Evolutionary conservation across 2,888 invertebrate genomes (phyloP), one percentile per base, ranked within the genome.

Genomic region (Rambutsinella grinnellia): DNA sequence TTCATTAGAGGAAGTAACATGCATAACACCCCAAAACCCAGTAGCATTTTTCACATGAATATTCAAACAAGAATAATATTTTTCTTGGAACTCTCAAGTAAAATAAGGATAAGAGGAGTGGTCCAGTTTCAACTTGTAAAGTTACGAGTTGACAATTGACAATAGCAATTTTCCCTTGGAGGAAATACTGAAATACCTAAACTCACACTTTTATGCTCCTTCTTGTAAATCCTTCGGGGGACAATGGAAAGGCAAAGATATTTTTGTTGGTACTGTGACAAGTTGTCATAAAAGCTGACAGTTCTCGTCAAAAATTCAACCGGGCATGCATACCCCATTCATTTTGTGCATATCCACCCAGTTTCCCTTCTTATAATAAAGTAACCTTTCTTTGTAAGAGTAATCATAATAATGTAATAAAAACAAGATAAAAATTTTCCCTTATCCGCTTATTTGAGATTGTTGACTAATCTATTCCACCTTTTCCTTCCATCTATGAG

Each of bases 211-310:
- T 3, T 44, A 67, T 54, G 28, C 44, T 27, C 17, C 13, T 28
- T 63, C 51, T 28, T 15, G 3, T 13, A 8, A 13, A 17, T 46
- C 24, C 3, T 36, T 17, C 10, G 17, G 10, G 6, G 8, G 5
- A 6, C 51, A 51, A 15, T 51, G 6, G 17, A 13, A 54, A 23
- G 23, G 15, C 15, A 15, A 54, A 13, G 24, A 54, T 21, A 27
- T 49, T 70, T 46, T 23, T 49, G 27, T 19, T 23, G 47, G 44
- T 72, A 63, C 56, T 65, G 61, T 74, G 74, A 74, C 74, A 74
- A 61, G 74, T 67, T 74, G 74, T 74, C 74, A 74, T 67, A 67
- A 67, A 74, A 49, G 61, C 56, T 74, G 66, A 74, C 74, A 67
- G 66, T 70, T 67, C 62, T 62, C 60, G 66, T 72, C 72, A 72